Base-by-base conservation (phyloP, 2,797 vertebrate species). In the Sibirionetta formosa region DNA sequence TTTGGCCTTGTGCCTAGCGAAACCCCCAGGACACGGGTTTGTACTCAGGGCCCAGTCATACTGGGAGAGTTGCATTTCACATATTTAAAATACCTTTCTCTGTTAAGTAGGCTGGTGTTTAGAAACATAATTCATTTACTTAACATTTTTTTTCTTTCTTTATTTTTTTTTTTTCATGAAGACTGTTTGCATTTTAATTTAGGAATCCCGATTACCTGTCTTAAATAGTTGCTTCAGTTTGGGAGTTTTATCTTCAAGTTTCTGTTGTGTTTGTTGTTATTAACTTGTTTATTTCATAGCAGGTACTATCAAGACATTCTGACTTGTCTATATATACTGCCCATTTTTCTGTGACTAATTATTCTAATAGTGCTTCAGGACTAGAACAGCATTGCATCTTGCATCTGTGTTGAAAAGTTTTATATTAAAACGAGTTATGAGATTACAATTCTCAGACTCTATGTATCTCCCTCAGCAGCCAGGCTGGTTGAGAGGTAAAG, bases 21-120 rank as follows among this genome's bases (percentile, higher is more conserved):
- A 14, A 20, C 10, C 2, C 4, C 9, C 15, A 1, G 3, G 11
- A 3, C 19, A 9, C n/a, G 19, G 35, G 10, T 17, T 5, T 16
- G 63, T 24, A 71, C 33, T 69, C 84, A 33, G 23, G 5, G 1
- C 42, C 60, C 27, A 44, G 33, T 1, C 0, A 0, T 12, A 24
- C 22, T 23, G 14, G 48, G 46, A 66, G 71, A 53, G 60, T n/a
- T 81, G 26, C 31, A 78, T 53, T 66, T 78, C 6, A 2, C 53
- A 0, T 16, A 15, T 48, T 70, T 64, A 38, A 86, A 77, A 72
- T 58, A 23, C 48, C 22, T 48, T 48, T 48, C 48, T 48, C 22
- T 48, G 23, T 48, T 48, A 24, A 48, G 48, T 48, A 48, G 48
- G 48, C 48, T 48, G 48, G 46, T 24, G 22, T 48, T 48, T 48